These are phyloP conservation scores for Xerus inauris DNA, from an alignment of 2,113 vertebrate species.

Conservation along the genomic window DNA sequence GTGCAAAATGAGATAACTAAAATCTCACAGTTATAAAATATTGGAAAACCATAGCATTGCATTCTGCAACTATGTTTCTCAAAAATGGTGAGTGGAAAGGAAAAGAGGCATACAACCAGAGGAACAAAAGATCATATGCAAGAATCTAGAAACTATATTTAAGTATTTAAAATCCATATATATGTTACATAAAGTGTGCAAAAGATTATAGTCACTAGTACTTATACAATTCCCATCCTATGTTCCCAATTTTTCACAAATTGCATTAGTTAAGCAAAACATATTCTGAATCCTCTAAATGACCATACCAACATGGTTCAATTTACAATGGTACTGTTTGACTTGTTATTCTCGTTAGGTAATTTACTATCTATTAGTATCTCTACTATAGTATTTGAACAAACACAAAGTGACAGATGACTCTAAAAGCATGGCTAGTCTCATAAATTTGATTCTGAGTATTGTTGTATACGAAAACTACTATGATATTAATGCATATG, in stretches of 20 bases:
- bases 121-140: not conserved
- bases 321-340: not conserved
- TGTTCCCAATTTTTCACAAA: not conserved
- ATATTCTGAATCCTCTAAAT: not conserved
- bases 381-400: not conserved
- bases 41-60: not conserved
- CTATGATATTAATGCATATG: not conserved
- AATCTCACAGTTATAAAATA: not conserved
- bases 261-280: not conserved
- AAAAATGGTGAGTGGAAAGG: not conserved
- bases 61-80: not conserved
- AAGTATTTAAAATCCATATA: not conserved
- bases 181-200: not conserved
- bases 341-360: not conserved
- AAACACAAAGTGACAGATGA: not conserved
- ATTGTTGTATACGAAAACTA: not conserved
- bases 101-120: not conserved
- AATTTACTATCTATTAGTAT: not conserved
- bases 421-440: not conserved
- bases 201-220: not conserved
- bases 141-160: not conserved
- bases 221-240: not conserved
- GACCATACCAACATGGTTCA: not conserved
- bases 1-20: not conserved
- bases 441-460: not conserved